Evolutionary conservation across 2,888 invertebrate species (phyloP).

Genomic region (Drosophila pseudotakahashii): DNA sequence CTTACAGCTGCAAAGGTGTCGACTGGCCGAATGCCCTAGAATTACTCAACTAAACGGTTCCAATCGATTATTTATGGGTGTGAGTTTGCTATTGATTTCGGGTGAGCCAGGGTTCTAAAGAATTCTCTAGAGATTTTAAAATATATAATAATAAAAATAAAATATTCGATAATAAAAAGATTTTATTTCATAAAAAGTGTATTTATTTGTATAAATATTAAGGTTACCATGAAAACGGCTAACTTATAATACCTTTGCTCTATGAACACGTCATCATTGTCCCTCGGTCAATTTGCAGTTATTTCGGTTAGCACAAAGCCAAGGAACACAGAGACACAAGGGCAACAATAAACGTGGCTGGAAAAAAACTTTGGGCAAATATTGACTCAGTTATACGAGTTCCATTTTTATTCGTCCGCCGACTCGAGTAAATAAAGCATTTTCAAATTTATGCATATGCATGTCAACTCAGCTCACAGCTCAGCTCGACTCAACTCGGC

Average conservation of each 20-base stretch:
- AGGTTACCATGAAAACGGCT: too few species aligned
- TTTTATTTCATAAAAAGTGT: not conserved
- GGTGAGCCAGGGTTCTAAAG: not conserved
- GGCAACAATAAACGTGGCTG: slow-evolving; percentile 27
- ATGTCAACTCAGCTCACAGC: slow-evolving; percentile 37
- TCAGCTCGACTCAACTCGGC: slow-evolving; percentile 7
- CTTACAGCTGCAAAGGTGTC: not conserved
- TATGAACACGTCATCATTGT: slow-evolving; percentile 13
- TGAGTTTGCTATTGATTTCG: not conserved
- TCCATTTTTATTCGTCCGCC: slow-evolving; percentile 37
- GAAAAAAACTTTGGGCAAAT: slow-evolving; percentile 58
- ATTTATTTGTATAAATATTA: too few species aligned
- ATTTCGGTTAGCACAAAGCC: slow-evolving; percentile 24
- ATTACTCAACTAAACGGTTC: not conserved
- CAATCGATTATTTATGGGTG: not conserved
- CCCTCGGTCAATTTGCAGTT: slow-evolving; percentile 28
- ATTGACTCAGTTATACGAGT: slow-evolving; percentile 57
- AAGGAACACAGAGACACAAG: slow-evolving; percentile 26
- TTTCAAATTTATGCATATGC: slow-evolving; percentile 56
- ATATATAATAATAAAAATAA: too few species aligned
- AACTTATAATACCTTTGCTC: not conserved
- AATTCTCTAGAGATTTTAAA: not conserved
- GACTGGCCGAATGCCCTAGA: slow-evolving; percentile 20
- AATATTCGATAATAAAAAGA: not conserved
- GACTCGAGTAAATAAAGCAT: slow-evolving; percentile 61